A percentile compares a stretch with the other conserved stretches of the same genome.
Conservation (phyloP, 2,888 invertebrate species). For the Amphipyra berbera region DNA sequence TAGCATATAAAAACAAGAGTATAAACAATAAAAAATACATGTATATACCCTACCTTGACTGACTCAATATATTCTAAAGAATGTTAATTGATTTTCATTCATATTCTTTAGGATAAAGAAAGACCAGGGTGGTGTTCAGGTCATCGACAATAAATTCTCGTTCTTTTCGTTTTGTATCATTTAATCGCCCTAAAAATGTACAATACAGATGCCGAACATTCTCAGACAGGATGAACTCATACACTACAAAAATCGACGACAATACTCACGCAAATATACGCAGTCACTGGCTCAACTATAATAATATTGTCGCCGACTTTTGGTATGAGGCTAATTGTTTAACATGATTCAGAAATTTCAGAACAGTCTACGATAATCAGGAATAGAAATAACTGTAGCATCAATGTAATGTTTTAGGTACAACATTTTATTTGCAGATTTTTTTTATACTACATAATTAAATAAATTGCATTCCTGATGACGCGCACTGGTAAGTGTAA, state of each 20-base stretch:
- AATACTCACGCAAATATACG: slow-evolving; percentile 84
- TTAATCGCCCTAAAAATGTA: slow-evolving; percentile 89
- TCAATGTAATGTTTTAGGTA: slow-evolving; percentile 81
- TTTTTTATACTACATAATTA: slow-evolving; percentile 88
- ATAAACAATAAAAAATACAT: too few species aligned
- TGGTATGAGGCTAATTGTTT: slow-evolving; percentile 67
- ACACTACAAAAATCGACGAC: slow-evolving; percentile 79
- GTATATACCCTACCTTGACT: too few species aligned
- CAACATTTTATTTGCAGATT: slow-evolving; percentile 88
- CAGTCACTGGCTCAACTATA: slow-evolving; percentile 80
- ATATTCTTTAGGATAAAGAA: slow-evolving; percentile 10
- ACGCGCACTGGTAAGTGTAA: slow-evolving; percentile 83
- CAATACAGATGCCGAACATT: slow-evolving; percentile 87
- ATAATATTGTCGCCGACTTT: slow-evolving; percentile 79
- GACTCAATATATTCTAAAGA: not conserved
- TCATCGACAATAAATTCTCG: slow-evolving; percentile 65
- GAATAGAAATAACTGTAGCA: slow-evolving; percentile 86
- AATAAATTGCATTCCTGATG: slow-evolving; percentile 89
- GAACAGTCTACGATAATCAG: slow-evolving; percentile 86
- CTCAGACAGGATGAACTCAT: slow-evolving; percentile 76
- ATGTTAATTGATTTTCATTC: too few species aligned
- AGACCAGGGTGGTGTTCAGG: slow-evolving; percentile 30
- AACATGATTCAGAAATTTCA: slow-evolving; percentile 85
- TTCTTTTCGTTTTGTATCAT: slow-evolving; percentile 81
- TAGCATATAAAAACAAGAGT: too few species aligned